Evolutionary conservation across 2,113 vertebrate species (phyloP).

Genomic region (Ariopsis seemanni): DNA sequence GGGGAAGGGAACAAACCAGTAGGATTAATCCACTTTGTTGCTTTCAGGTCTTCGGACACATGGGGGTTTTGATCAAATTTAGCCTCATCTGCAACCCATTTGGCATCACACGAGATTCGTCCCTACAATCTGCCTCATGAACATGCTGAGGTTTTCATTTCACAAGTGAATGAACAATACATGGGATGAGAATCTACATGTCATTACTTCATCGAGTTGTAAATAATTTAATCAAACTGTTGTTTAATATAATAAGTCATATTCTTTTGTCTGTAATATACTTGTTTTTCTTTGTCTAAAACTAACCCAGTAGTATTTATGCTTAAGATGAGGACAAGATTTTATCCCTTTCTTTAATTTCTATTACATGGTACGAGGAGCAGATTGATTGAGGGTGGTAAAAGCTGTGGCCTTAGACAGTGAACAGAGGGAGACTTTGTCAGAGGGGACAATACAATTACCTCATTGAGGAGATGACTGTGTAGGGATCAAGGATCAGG

Average conservation of each 20-base stretch:
- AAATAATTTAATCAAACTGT: not conserved
- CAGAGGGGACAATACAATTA: slow-evolving; percentile 61
- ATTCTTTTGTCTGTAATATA: not conserved
- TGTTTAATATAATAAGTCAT: not conserved
- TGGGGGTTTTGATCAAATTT: slow-evolving; percentile 61
- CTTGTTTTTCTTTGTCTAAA: not conserved
- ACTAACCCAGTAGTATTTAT: not conserved
- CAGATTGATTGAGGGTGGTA: slow-evolving; percentile 2
- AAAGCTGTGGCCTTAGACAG: slow-evolving; percentile 23
- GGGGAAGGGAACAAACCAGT: slow-evolving; percentile 57
- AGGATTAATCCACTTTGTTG: slow-evolving; percentile 65
- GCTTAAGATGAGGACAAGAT: not conserved
- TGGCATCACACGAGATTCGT: slow-evolving; percentile 56
- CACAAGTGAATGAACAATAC: not conserved
- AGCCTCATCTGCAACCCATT: slow-evolving; percentile 56
- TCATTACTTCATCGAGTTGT: not conserved
- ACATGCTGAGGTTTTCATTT: slow-evolving; percentile 22
- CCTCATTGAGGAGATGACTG: slow-evolving; percentile 52
- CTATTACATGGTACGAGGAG: not conserved
- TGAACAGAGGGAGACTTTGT: slow-evolving; percentile 32
- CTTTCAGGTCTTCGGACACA: slow-evolving; percentile 52
- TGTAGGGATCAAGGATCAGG: slow-evolving; percentile 65
- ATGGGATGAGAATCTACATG: not conserved
- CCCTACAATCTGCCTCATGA: slow-evolving; percentile 38
- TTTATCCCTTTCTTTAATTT: not conserved